Base-by-base conservation (phyloP, 2,888 invertebrate genomes). In the Nephrocerus scutellatus region DNA sequence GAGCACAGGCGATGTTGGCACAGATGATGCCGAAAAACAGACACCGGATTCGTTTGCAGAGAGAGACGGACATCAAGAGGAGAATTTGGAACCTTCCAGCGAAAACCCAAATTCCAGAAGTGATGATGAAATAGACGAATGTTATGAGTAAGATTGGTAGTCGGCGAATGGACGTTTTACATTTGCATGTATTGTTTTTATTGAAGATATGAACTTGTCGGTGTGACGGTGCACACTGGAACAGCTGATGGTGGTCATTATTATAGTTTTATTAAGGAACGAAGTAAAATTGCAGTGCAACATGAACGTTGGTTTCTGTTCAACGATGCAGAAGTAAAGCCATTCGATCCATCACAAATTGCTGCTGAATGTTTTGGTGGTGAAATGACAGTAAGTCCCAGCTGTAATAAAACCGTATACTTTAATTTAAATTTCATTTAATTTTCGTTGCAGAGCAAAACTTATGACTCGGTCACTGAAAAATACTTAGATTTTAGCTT, bases 401-500 rank as follows among this genome's bases (percentile, higher is more conserved):
- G 15, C 28, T 46, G 50, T 53, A 25, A n/a, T 24, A 9, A 15
- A 6, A 9, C 10, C 4, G 9, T 23, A 20, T 18, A 16, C 10
- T 28, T 22, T 6, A 20, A 24, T 7, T 36, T 40, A 9, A 18
- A 7, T 14, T 15, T 23, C 19, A 31, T 15, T 12, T 22, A 10
- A 19, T 16, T 6, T 6, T 5, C 7, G n/a, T 32, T 46, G 13
- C 69, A 87, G 84, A 92, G 92, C 60, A 93, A 93, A 74, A 93
- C 92, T 0, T 95, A 93, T 62, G 95, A 95, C 64, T 89, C 92
- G 0, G 91, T 92, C 16, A 91, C 91, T 7, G 95, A 95, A 57
- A 93, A 93, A 65, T 95, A 92, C 65, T 86, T 95, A 84, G 95
- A 95, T 66, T 91, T 95, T 62, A 92, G 92, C 55, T 93, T 93